These are phyloP conservation scores for Boleophthalmus pectinirostris DNA, from an alignment of 2,113 vertebrate genomes.

Conservation along the genomic window DNA sequence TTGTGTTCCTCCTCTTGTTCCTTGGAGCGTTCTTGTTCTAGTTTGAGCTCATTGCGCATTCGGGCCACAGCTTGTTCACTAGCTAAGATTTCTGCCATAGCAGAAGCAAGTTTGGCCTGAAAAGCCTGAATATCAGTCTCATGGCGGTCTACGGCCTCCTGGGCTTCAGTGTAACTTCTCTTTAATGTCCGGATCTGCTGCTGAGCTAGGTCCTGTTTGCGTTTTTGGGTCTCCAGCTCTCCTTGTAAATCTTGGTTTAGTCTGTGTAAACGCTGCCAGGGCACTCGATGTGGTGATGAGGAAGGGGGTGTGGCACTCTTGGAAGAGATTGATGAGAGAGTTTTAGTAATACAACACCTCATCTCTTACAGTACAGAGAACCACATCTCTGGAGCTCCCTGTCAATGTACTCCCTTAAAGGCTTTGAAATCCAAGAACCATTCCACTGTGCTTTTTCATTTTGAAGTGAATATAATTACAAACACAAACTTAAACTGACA, in stretches of 20 bases:
- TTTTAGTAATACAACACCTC: slow-evolving; percentile 87
- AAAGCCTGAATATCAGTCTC: slow-evolving; percentile 88
- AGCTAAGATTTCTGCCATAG: slow-evolving; percentile 85
- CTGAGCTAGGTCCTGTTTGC: slow-evolving; percentile 86
- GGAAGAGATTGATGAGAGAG: slow-evolving; percentile 94
- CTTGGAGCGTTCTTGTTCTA: slow-evolving; percentile 84
- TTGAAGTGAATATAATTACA: slow-evolving; percentile 29
- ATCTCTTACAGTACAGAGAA: slow-evolving; percentile 80
- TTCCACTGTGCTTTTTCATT: slow-evolving; percentile 81
- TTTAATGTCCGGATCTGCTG: slow-evolving; percentile 89
- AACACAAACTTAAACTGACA: neutral
- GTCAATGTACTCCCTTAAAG: slow-evolving; percentile 18
- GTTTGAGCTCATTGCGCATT: slow-evolving; percentile 86
- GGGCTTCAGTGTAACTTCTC: slow-evolving; percentile 90
- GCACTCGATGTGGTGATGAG: slow-evolving; percentile 80
- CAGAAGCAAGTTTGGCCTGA: slow-evolving; percentile 84
- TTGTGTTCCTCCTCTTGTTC: slow-evolving; percentile 88
- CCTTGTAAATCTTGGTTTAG: slow-evolving; percentile 91
- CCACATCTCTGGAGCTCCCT: slow-evolving; percentile 86
- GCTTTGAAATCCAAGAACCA: slow-evolving; percentile 14
- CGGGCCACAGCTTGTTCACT: slow-evolving; percentile 89
- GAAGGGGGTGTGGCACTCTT: slow-evolving; percentile 83
- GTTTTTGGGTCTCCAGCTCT: slow-evolving; percentile 88
- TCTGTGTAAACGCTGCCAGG: slow-evolving; percentile 89
- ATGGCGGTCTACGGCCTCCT: slow-evolving; percentile 87